Percentiles rank a stretch among this genome's conserved stretches.
phyloP scores from a whole-genome alignment of 1,140 invertebrate genomes.

The Drosophila insularis region DNA sequence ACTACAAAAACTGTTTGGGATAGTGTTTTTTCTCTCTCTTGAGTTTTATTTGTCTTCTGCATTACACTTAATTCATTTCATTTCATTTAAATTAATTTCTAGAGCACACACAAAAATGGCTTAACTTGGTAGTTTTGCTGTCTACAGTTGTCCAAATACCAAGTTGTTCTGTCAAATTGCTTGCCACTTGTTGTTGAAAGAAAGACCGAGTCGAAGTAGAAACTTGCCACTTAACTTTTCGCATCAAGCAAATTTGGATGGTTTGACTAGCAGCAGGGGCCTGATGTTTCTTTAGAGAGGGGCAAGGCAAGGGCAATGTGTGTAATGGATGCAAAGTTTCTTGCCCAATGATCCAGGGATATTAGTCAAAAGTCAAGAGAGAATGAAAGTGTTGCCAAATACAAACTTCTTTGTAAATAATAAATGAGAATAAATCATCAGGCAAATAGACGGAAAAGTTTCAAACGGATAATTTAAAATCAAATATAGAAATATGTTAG shows the following conservation, averaged over 20 bases:
- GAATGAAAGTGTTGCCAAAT: constrained; percentile 3
- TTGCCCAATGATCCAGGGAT: neutral
- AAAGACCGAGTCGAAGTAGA: neutral
- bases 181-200: constrained; percentile 35
- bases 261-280: neutral
- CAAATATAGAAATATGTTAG: neutral
- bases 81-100: constrained; percentile 43
- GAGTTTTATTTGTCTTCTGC: constrained; percentile 52
- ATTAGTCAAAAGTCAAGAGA: constrained; percentile 7
- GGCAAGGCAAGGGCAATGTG: neutral
- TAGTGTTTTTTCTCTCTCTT: neutral
- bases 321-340: neutral
- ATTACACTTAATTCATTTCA: constrained; percentile 53
- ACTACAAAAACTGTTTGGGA: constrained; percentile 19
- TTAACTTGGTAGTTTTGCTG: constrained; percentile 19
- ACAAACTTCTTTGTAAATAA: constrained; percentile 1
- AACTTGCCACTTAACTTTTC: constrained; percentile 42
- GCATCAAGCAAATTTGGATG: constrained; percentile 14
- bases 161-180: constrained; percentile 35
- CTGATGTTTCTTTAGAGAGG: neutral
- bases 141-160: constrained; percentile 36
- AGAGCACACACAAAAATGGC: constrained; percentile 32
- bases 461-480: neutral
- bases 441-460: neutral
- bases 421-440: constrained; percentile 3